Evolutionary conservation across 53 echinoderm and acorn worm species (phyloP), one percentile per base, ranked within the genome.

Genomic region (Paelopatides confundens): DNA sequence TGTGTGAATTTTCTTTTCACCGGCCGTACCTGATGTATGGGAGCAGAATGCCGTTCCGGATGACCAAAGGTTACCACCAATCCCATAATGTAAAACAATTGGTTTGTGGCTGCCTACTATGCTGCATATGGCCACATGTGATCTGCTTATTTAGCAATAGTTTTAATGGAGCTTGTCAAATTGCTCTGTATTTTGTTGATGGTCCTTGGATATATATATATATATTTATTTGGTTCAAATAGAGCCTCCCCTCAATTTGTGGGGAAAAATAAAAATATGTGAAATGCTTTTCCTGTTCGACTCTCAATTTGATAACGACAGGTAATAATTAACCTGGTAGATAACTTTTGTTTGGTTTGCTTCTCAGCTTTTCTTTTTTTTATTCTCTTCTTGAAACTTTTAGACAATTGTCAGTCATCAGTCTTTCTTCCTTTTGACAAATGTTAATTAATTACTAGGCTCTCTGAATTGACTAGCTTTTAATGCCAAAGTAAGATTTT

Each of bases 1-100:
- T 79, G 79, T 79, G 51, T 79, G 79, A 79, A 79, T 79, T 79
- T 79, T 79, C 79, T 79, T 79, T 52, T 52, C 79, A 79, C 79
- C 79, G 79, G 79, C 79, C 30, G 79, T 79, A 79, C 79, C 79
- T 34, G 51, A 74, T 74, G 74, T 50, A 30, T 79, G 79, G 79
- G 52, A 53, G 79, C 79, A 26, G 79, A 79, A 50, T 32, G 33
- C 79, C 49, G 53, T 50, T 52, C 79, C 52, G 52, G 79, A 53
- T 50, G 51, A 79, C 50, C 79, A 79, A 79, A 79, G 79, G 79
- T 79, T 79, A 79, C 79, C 79, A 79, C 79, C 79, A 79, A 24
- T 79, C 53, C 74, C 74, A 74, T 32, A 79, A 34, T 79, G 79
- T 79, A 79, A 79, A 79, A 79, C 79, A 79, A 30, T 46, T 79